These are phyloP conservation scores for Punctoribates punctum DNA, from an alignment of 2,888 invertebrate genomes.

Conservation along the genomic window DNA sequence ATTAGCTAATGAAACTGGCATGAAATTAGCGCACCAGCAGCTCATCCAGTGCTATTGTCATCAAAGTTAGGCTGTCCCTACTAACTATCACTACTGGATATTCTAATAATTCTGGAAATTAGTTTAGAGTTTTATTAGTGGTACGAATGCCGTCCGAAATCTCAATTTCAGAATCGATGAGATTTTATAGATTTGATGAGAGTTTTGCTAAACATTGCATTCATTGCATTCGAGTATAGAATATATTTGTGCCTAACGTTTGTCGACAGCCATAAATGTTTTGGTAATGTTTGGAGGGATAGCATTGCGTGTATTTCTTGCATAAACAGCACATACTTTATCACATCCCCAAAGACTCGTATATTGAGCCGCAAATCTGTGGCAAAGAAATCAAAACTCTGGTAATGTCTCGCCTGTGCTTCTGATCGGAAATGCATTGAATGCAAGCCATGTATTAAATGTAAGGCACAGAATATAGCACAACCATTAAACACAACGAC, in stretches of 20 bases:
- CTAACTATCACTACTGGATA: background rate
- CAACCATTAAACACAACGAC: background rate
- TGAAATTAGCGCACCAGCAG: conserved; percentile 30
- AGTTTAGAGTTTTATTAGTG: conserved; percentile 31
- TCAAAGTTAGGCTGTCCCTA: background rate
- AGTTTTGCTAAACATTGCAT: background rate
- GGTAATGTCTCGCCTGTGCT: conserved; percentile 6
- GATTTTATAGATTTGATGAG: conserved; percentile 14
- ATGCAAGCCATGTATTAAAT: background rate
- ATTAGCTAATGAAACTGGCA: conserved; percentile 39
- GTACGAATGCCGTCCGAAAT: conserved; percentile 13
- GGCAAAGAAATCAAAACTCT: conserved; percentile 37
- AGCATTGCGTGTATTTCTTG: background rate
- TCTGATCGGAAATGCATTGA: background rate
- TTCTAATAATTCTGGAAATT: conserved; percentile 12
- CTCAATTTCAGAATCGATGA: conserved; percentile 18
- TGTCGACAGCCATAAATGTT: conserved; percentile 16
- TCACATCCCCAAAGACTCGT: conserved; percentile 34
- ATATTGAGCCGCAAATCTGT: conserved; percentile 30
- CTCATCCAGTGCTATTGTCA: background rate
- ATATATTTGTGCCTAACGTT: conserved; percentile 31
- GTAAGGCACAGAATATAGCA: background rate
- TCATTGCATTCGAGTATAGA: background rate
- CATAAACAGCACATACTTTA: conserved; percentile 36
- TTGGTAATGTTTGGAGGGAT: conserved; percentile 3